Conservation (phyloP, 1,140 invertebrate genomes). For the Apis dorsata region DNA sequence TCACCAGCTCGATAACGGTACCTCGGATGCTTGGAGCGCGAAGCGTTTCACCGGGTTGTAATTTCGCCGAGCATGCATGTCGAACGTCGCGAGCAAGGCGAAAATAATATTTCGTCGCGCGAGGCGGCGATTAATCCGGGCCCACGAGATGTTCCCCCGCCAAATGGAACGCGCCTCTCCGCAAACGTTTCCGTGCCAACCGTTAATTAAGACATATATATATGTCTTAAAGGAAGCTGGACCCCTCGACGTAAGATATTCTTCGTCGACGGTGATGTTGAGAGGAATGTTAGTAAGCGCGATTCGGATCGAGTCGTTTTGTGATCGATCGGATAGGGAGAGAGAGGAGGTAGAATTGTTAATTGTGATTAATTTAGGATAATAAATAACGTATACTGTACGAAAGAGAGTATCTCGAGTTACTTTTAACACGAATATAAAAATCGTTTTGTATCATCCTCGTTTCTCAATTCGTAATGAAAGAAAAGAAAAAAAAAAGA, state of each 20-base stretch:
- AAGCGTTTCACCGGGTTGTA: conserved; percentile 3
- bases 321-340: no score
- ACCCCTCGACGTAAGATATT: not conserved
- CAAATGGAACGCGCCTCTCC: not conserved
- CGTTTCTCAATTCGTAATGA: no score
- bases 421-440: no score
- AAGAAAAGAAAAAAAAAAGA: no score
- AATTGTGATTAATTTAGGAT: no score
- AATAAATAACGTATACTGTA: no score
- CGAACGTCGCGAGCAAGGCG: not conserved
- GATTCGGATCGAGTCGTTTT: no score
- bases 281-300: no score
- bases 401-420: no score
- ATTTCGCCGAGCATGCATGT: conserved; percentile 13
- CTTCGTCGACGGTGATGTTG: no score
- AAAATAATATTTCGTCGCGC: conserved; percentile 20
- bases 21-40: conserved; percentile 17
- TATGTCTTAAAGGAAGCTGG: not conserved
- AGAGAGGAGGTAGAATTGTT: no score
- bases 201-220: conserved; percentile 24
- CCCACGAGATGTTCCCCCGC: not conserved
- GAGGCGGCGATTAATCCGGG: not conserved
- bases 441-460: no score
- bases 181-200: not conserved
- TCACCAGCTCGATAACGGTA: not conserved